Base-by-base conservation (phyloP, 2,797 vertebrate species). In the Xerus rutilus region DNA sequence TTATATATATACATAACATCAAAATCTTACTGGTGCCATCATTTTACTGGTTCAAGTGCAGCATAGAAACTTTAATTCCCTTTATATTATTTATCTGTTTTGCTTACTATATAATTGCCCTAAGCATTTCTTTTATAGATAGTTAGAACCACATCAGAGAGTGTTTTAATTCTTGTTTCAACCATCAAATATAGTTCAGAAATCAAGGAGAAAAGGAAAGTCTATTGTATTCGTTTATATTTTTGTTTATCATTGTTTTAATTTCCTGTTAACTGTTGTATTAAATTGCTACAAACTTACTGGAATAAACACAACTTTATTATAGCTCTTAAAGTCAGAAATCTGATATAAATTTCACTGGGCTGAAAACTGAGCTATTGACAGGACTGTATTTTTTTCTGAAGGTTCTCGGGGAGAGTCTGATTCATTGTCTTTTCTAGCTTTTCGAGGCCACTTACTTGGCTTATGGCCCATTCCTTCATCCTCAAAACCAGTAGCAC, bases 201-300 rank as follows among this genome's bases (percentile, higher is more conserved):
- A 52, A 18, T 87, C 92, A 43, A 78, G 54, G 74, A 70, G 47
- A 93, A 43, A 89, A 76, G 49, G 17, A 72, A 76, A 52, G 3
- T 78, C 32, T 70, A 52, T 79, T 62, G 21, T 62, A 49, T 76
- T 69, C 86, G 70, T 7, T 5, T 17, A 86, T 70, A 49, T 43
- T 96, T 95, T 86, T 95, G 76, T 32, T 78, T 76, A 67, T 14
- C 7, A 18, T 78, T 87, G 4, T 57, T 86, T 79, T 81, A 85
- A 49, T 78, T 90, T 59, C 52, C 17, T 83, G 17, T 72, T 45
- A 6, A 6, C 64, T 87, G 5, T 89, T 74, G 21, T 39, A 95
- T 65, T 59, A 59, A 59, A 59, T 59, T 23, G 8, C 21, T 23
- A 23, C 21, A 59, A 59, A 59, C 21, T 59, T 59, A 59, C 20